Conservation (phyloP, 2,113 vertebrate species). For the Vulpes lagopus region DNA sequence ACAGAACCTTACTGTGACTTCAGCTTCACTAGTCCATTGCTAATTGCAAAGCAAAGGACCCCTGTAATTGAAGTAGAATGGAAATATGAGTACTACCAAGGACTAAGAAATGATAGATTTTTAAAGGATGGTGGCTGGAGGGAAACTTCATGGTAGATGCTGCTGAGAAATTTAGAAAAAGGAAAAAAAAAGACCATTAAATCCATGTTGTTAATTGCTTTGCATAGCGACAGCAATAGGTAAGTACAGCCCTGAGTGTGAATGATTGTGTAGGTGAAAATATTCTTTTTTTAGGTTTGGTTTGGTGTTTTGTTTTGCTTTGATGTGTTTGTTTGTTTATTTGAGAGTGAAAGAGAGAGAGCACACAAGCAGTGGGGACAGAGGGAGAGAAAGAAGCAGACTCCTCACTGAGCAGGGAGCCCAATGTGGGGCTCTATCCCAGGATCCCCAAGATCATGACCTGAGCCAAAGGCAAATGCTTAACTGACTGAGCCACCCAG, state of each 20-base stretch:
- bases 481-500: not conserved
- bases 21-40: slow-evolving; percentile 1
- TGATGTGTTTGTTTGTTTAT: too few species aligned
- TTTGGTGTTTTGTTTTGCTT: too few species aligned
- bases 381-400: not conserved
- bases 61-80: slow-evolving; percentile 19
- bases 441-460: not conserved
- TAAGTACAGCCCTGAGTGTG: not conserved
- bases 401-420: not conserved
- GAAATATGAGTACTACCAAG: not conserved
- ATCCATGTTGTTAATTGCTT: not conserved
- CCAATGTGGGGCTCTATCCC: not conserved
- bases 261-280: slow-evolving; percentile 45
- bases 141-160: not conserved
- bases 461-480: not conserved
- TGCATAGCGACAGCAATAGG: not conserved
- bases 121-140: not conserved
- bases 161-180: slow-evolving; percentile 22
- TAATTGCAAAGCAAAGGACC: slow-evolving; percentile 45
- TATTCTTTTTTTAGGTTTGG: not conserved
- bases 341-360: not conserved
- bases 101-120: slow-evolving; percentile 37
- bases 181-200: not conserved
- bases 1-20: slow-evolving; percentile 6
- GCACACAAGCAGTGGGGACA: not conserved